Base-by-base conservation (phyloP, 1,140 invertebrate species). In the Rhyzopertha dominica region DNA sequence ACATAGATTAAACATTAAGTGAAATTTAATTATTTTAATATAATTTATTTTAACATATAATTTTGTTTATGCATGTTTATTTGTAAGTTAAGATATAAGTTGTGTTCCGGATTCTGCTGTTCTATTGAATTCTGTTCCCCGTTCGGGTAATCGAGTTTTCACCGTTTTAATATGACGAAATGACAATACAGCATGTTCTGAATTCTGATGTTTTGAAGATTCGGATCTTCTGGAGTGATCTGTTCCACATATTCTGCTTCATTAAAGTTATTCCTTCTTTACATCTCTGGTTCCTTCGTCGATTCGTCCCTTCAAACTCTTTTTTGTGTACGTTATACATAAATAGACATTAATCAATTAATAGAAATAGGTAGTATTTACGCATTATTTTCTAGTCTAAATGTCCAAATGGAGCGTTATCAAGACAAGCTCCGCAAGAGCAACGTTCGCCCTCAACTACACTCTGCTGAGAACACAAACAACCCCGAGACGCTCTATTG, bases 361-460 rank as follows among this genome's bases (percentile, higher is more conserved):
- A 26, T 26, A 26, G n/a, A 26, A 26, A 8, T 9, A 38, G 10
- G 9, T 7, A 34, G 5, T 5, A 16, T 20, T 7, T 28, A 37
- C 16, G n/a, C 10, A 20, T 32, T 45, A 29, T 28, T 36, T 69
- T 68, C 34, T 34, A 71, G 76, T 5, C 63, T 84, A 20, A 85
- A 84, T 56, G 68, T 77, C 13, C 80, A 84, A 55, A 64, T 85
- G 24, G 77, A 80, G 56, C 69, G 70, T 17, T 82, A 82, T 61
- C 81, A 84, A 63, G 77, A 83, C 46, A 79, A 77, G 48, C 39
- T 82, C 2, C 63, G 73, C 13, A 54, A 53, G 38, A 50, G 38
- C 40, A 62, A 29, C n/a, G 20, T 52, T 31, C 22, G 26, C 28
- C 23, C 46, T 23, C 36, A 29, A 35, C 37, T 30, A 23, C 17